Base-by-base conservation (phyloP, 2,113 vertebrate genomes). In the Dipodomys merriami region DNA sequence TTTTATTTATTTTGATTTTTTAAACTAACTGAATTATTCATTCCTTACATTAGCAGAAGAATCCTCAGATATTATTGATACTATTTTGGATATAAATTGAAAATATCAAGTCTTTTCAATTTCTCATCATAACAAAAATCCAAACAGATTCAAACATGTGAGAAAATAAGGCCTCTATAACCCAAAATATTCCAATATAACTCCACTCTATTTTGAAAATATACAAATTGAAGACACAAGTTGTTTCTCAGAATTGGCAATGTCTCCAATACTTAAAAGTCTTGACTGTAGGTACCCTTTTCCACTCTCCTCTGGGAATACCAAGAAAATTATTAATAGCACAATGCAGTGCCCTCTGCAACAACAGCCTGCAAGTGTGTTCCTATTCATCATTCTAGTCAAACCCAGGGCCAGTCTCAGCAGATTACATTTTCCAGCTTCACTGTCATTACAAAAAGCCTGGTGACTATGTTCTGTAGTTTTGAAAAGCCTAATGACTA, bases 11-110 rank as follows among this genome's bases (percentile, higher is more conserved):
- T 85, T 86, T 49, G 25, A 35, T 90, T 90, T 92, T 57, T 57
- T 57, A 18, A 49, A 96, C 91, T 67, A 91, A 83, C 91, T 89
- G 22, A 92, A 95, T 74, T 88, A 95, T 83, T 94, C 90, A 91
- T 91, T 85, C 35, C 65, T 79, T 91, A 16, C 19, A 92, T n/a
- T 19, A 79, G 64, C 5, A 97, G 74, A 33, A 93, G 93, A 95
- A 33, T 93, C 74, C 83, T 96, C 27, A 68, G 0, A n/a, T 84
- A 86, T 69, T 76, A 30, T 96, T 96, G 95, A 69, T 89, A 64
- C 25, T 68, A 27, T 79, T 83, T 57, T 80, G 27, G 83, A 74
- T 79, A 92, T 25, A 94, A 97, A 94, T 29, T 90, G 27, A 91
- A 95, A 93, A 91, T 35, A 46, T 33, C 72, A 90, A 79, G 1